phyloP scores from a whole-genome alignment of 92 coral and sea anemone species.

The Zoanthus sociatus region DNA sequence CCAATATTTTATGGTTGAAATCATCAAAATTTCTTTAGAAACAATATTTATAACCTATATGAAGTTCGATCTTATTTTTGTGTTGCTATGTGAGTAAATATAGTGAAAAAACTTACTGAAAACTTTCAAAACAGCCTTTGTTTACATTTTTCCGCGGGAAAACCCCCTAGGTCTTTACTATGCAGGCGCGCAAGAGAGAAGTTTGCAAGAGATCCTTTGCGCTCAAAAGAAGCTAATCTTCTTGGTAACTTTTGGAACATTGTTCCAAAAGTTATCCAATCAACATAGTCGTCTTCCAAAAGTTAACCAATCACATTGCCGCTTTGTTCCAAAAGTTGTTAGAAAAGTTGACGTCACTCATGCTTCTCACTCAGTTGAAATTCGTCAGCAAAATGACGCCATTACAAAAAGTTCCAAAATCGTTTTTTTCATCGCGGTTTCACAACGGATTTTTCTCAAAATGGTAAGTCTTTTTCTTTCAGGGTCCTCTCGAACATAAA shows the following conservation, averaged over 20 bases:
- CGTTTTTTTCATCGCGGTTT: not conserved
- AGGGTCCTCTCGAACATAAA: not conserved
- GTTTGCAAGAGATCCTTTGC: slow-evolving; percentile 68
- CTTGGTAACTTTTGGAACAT: not conserved
- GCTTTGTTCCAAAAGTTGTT: not conserved
- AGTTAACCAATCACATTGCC: not conserved
- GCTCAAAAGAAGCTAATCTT: slow-evolving; percentile 10
- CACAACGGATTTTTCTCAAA: not conserved
- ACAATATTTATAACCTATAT: no score
- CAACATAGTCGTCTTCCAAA: not conserved
- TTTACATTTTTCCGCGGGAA: no score
- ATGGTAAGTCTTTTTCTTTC: not conserved
- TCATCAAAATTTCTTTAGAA: no score
- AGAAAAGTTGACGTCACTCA: not conserved
- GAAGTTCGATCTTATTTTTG: no score
- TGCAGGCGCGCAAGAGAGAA: not conserved
- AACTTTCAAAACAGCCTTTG: no score
- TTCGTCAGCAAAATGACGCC: not conserved
- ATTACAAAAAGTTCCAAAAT: no score
- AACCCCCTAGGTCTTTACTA: no score
- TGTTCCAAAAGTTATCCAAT: not conserved
- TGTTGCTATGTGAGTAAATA: no score
- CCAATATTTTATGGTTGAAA: no score
- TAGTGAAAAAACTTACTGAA: no score
- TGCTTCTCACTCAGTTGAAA: not conserved